Evolutionary conservation across 92 coral and sea anemone genomes (phyloP), one percentile per base, ranked within the genome.

Genomic region (Palythoa grandis): DNA sequence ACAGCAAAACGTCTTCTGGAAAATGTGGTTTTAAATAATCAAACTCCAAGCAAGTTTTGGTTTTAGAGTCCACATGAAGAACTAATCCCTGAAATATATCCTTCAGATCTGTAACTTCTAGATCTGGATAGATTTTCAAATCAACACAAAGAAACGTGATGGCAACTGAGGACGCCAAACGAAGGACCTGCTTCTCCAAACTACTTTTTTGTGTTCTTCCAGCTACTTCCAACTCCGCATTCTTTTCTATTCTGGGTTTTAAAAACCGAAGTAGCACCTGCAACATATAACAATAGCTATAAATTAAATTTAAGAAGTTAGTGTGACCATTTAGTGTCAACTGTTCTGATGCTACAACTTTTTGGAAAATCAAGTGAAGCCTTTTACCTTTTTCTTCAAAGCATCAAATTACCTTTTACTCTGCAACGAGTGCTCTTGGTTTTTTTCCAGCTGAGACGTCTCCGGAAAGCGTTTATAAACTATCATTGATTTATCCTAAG

Each of bases 171-270:
- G 82, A 77, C n/a, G 82, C 82, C 50, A 77, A 77, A 7, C 82
- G 82, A 35, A 77, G 69, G 23, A 3, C 25, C 48, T 77, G 82
- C 24, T 11, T 15, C 25, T 77, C 82, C 67, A 16, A 29, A 38
- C 1, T 56, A 35, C 22, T 19, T 16, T 56, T 77, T 10, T 56
- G 15, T 29, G 48, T 56, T 37, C 82, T 56, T 56, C 82, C 82
- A 77, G 82, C 82, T 13, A 56, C 23, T 56, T 77, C 82, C 52
- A 77, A 25, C 69, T 22, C 40, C 5, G 82, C 82, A 29, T 77
- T 77, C 69, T 24, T 14, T 2, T 11, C 8, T 35, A 77, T 29
- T 25, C 69, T 77, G 11, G 82, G 82, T 35, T 77, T 56, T n/a
- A 29, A 75, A n/a, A 29, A 29, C 35, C 35, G 35, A 29, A 29